Evolutionary conservation across 2,888 invertebrate species (phyloP).

Genomic region (Patella caerulea): DNA sequence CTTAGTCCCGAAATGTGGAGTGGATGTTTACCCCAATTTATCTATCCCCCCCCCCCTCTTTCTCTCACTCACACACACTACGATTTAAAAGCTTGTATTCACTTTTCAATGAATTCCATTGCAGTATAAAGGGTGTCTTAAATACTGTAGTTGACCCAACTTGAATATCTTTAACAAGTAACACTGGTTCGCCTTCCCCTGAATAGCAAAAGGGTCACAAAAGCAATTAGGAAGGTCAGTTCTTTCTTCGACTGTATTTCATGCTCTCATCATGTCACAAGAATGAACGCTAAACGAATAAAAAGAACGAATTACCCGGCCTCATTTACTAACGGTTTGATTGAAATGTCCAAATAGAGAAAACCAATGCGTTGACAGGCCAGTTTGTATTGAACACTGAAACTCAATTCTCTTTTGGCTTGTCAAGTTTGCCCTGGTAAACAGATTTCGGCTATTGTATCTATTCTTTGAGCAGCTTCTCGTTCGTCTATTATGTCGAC

Average conservation of each 20-base stretch:
- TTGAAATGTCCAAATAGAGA: constrained; percentile 17
- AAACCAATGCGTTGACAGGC: not conserved
- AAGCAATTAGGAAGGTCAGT: not conserved
- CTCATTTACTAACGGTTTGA: constrained; percentile 14
- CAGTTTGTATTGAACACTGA: constrained; percentile 1
- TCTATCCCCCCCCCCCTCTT: too few relatives aligned
- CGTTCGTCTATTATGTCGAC: not conserved
- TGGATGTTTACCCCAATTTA: too few relatives aligned
- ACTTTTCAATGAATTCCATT: too few relatives aligned
- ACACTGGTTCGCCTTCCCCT: too few relatives aligned
- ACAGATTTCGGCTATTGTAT: constrained; percentile 2
- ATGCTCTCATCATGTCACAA: not conserved
- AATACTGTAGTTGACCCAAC: too few relatives aligned
- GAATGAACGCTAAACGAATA: constrained; percentile 20
- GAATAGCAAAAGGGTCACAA: not conserved
- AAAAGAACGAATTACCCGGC: constrained; percentile 17
- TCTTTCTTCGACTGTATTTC: not conserved
- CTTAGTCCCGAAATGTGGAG: too few relatives aligned
- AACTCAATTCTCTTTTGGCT: not conserved
- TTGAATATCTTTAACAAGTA: too few relatives aligned
- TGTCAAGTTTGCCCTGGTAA: not conserved
- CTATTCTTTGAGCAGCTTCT: not conserved
- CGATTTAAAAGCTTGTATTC: too few relatives aligned
- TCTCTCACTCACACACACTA: too few relatives aligned
- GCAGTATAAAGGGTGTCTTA: too few relatives aligned